Evolutionary conservation across 2,797 vertebrate species (phyloP), one percentile per base, ranked within the genome.

Genomic region (Cossypha polioptera): DNA sequence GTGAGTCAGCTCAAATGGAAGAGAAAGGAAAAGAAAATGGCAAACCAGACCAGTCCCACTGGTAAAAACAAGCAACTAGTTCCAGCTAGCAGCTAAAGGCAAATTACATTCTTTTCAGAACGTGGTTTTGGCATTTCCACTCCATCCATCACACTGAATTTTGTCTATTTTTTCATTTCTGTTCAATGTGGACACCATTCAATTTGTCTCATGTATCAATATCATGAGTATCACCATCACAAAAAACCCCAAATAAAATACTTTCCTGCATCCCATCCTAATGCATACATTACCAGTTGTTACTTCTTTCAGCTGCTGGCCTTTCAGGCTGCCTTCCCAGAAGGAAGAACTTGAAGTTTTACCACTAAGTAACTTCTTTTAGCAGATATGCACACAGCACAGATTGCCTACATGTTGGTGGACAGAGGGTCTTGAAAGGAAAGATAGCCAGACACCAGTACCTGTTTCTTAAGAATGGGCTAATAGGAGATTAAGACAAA

Each of bases 281-380:
- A 87, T 13, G 25, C n/a, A 95, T 95, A 95, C 90, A 0, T 95
- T 95, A 95, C 93, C 94, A 92, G 55, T 38, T 79, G 68, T 24
- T 63, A 95, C 78, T 85, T 91, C 91, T 82, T 90, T 92, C 75
- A 92, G 92, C 57, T 85, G 82, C 55, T 91, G 92, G 75, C 95
- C 92, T 91, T 91, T 59, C 81, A 85, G 81, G 67, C 93, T 95
- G 87, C 90, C 90, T 94, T 95, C 87, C 93, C 92, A 95, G 90
- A 95, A 92, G 78, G 91, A 94, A 95, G 57, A 95, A 95, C 58
- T 90, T 85, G 59, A 73, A 83, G 67, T 69, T 94, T 86, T 95
- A 95, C 48, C 82, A 90, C 90, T 95, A 96, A 48, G 68, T 92
- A 90, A 94, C 61, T 88, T 66, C 65, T 86, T 92, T 91, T 94